A percentile compares a stretch with the other conserved stretches of the same genome.
These are phyloP conservation scores for Proteles cristata DNA, from an alignment of 2,113 vertebrate species.

Conservation along the genomic window DNA sequence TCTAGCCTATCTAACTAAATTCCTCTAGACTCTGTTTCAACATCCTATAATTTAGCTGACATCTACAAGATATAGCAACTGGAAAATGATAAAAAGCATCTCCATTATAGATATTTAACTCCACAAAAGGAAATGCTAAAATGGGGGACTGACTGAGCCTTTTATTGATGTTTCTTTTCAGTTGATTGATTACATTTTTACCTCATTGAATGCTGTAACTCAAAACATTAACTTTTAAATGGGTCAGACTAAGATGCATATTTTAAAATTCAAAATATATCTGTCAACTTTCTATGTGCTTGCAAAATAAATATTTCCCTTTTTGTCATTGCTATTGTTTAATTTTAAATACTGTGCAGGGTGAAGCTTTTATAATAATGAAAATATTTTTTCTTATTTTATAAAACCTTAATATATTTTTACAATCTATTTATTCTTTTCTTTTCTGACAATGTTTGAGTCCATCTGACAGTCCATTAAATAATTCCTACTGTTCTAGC, in stretches of 20 bases:
- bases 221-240: conserved; percentile 51
- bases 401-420: background rate
- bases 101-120: background rate
- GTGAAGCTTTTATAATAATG: background rate
- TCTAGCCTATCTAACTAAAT: background rate
- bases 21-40: background rate
- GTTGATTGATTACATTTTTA: background rate
- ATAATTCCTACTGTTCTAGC: background rate
- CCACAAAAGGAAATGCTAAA: background rate
- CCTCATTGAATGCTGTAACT: background rate
- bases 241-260: background rate
- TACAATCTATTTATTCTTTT: background rate
- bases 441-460: background rate
- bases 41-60: background rate
- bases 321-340: background rate
- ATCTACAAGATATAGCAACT: background rate
- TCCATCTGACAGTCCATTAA: background rate
- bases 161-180: background rate
- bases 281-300: background rate
- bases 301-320: background rate
- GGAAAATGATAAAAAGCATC: background rate
- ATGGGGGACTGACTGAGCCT: background rate
- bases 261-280: conserved; percentile 20
- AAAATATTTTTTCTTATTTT: background rate
- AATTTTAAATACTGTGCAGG: background rate